Evolutionary conservation across 2,888 invertebrate species (phyloP).

Genomic region (Acanthococcus lagerstroemiae): DNA sequence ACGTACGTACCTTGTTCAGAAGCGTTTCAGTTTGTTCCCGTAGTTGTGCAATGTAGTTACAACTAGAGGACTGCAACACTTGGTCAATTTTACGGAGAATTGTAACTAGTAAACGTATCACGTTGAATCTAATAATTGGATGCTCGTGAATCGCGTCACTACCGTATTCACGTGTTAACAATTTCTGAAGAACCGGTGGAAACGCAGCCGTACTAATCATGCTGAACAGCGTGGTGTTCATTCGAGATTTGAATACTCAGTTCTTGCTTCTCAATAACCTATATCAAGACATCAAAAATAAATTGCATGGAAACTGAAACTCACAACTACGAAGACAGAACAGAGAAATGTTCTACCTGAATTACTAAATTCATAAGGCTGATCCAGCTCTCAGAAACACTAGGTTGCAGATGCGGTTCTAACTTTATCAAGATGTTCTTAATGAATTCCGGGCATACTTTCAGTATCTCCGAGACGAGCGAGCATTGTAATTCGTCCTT

Average conservation of each 20-base stretch:
- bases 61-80: not conserved
- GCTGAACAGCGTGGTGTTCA: not conserved
- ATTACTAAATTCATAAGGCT: slow-evolving; percentile 4
- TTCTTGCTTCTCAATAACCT: slow-evolving; percentile 14
- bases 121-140: slow-evolving; percentile 2
- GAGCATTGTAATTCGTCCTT: not conserved
- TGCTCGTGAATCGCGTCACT: not conserved
- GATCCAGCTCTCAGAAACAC: not conserved
- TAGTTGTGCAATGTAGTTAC: not conserved
- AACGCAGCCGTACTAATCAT: not conserved
- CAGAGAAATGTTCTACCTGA: no score
- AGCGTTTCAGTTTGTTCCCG: slow-evolving; percentile 2
- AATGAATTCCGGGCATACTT: slow-evolving; percentile 17
- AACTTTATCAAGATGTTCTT: not conserved
- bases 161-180: not conserved
- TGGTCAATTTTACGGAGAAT: not conserved
- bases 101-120: not conserved
- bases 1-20: slow-evolving; percentile 2
- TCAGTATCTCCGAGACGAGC: slow-evolving; percentile 12
- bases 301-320: no score
- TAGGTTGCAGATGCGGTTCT: slow-evolving; percentile 5
- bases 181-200: slow-evolving; percentile 4
- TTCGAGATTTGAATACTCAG: not conserved
- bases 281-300: no score
- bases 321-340: no score